Evolutionary conservation across 2,888 invertebrate species (phyloP).

Genomic region (Pollenia amentaria): DNA sequence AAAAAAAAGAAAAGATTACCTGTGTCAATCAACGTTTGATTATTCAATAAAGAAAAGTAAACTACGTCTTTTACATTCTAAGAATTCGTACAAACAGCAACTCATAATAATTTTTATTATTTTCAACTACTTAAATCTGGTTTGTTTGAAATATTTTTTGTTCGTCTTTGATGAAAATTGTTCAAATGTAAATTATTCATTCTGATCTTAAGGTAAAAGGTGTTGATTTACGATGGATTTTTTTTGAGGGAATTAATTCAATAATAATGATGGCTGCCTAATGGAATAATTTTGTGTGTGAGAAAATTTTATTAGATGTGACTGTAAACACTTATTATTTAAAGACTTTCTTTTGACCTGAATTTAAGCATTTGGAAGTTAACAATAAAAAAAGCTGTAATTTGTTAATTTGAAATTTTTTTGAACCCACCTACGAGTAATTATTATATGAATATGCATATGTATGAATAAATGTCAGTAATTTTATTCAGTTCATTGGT

Average conservation of each 20-base stretch:
- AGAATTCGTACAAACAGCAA: conserved; percentile 39
- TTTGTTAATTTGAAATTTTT: background rate
- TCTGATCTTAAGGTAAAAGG: conserved; percentile 45
- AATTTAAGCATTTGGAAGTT: background rate
- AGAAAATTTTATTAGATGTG: conserved; percentile 23
- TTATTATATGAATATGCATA: too few relatives aligned
- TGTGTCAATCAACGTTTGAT: conserved; percentile 71
- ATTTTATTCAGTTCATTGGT: too few relatives aligned
- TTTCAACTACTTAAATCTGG: conserved; percentile 42
- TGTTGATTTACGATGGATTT: conserved; percentile 70
- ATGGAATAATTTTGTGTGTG: conserved; percentile 22
- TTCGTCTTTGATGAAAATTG: conserved; percentile 37
- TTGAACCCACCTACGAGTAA: too few relatives aligned
- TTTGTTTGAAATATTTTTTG: conserved; percentile 21
- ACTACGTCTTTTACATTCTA: conserved; percentile 50
- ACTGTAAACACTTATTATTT: conserved; percentile 36
- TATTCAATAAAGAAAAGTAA: conserved; percentile 54
- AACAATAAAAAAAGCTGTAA: background rate
- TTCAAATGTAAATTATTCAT: conserved; percentile 61
- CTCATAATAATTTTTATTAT: conserved; percentile 42
- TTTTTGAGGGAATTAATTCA: conserved; percentile 50
- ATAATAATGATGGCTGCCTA: background rate
- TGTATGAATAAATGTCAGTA: too few relatives aligned
- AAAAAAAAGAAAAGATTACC: conserved; percentile 62
- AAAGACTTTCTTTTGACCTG: background rate